A percentile compares a stretch with the other conserved stretches of the same genome.
Conservation (phyloP, 2,797 vertebrate species). For the Megalops cyprinoides region DNA sequence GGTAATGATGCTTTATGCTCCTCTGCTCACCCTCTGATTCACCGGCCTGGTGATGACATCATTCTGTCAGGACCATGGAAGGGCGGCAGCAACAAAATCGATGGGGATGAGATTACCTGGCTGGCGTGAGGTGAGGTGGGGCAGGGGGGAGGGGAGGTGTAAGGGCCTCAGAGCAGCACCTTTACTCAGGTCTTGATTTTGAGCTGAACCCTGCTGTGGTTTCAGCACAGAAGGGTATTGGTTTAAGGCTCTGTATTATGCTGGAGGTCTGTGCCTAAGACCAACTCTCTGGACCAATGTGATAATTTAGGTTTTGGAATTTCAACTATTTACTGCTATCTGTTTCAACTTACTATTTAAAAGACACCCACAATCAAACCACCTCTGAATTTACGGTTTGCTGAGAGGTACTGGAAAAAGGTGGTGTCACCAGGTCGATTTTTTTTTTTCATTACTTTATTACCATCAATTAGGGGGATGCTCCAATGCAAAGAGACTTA, state of each 20-base stretch:
- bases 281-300: too few species aligned
- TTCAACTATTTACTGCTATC: too few species aligned
- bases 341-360: too few species aligned
- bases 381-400: too few species aligned
- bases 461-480: too few species aligned
- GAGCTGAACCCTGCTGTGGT: not conserved
- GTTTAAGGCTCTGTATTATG: slow-evolving; percentile 49
- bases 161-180: slow-evolving; percentile 85
- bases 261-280: not conserved
- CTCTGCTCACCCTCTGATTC: slow-evolving; percentile 85
- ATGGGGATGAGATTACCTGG: slow-evolving; percentile 93
- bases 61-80: slow-evolving; percentile 88
- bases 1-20: slow-evolving; percentile 86
- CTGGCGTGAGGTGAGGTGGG: slow-evolving; percentile 81
- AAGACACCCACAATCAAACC: too few species aligned
- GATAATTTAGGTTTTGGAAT: too few species aligned
- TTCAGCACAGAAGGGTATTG: slow-evolving; percentile 33
- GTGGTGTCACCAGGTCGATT: too few species aligned
- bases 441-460: too few species aligned
- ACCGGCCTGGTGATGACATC: slow-evolving; percentile 87
- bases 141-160: slow-evolving; percentile 72
- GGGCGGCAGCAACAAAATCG: slow-evolving; percentile 86
- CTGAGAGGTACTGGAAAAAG: too few species aligned
- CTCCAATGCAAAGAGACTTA: too few species aligned
- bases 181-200: slow-evolving; percentile 59